phyloP scores from a whole-genome alignment of 2,888 invertebrate species.

The Cinara cedri region DNA sequence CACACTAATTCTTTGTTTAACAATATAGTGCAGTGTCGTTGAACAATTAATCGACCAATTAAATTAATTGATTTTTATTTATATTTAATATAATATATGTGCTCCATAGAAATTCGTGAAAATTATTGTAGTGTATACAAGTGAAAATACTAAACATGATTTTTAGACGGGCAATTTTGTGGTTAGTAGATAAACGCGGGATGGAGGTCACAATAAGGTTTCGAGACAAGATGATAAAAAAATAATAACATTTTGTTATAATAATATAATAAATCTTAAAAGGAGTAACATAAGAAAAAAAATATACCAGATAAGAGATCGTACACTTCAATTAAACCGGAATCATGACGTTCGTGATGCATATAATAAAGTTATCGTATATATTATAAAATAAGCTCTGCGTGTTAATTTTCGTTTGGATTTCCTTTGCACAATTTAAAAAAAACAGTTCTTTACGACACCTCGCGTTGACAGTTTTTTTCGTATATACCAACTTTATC shows the following conservation, averaged over 20 bases:
- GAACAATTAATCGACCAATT: slow-evolving; percentile 19
- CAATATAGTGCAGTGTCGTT: not conserved
- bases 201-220: no score
- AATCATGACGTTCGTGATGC: not conserved
- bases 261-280: slow-evolving; percentile 29
- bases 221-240: slow-evolving; percentile 5
- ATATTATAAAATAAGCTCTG: not conserved
- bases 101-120: not conserved
- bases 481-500: no score
- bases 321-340: slow-evolving; percentile 21
- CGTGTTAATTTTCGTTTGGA: not conserved
- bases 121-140: no score
- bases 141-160: no score
- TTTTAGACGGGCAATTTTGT: no score
- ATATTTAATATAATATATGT: slow-evolving; percentile 1
- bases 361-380: not conserved
- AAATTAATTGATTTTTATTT: slow-evolving; percentile 23
- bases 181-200: no score
- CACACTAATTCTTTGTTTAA: not conserved
- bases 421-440: not conserved
- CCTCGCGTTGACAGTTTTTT: no score
- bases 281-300: not conserved
- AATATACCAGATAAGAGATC: not conserved
- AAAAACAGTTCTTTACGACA: not conserved
- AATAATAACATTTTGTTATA: slow-evolving; percentile 4